phyloP scores from a whole-genome alignment of 2,888 invertebrate species.

The Agrotis segetum region DNA sequence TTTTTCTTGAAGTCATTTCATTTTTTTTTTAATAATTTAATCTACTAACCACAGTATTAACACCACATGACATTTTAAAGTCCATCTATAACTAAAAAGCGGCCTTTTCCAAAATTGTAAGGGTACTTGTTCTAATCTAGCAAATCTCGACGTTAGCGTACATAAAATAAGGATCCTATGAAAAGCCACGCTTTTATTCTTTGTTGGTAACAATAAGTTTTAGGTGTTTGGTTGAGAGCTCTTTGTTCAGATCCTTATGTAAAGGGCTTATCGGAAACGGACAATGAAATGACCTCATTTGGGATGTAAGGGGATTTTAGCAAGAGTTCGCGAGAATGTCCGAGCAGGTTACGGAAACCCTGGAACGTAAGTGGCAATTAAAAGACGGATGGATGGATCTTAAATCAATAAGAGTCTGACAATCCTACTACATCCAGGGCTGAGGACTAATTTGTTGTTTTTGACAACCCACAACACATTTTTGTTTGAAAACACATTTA shows the following conservation, averaged over 20 bases:
- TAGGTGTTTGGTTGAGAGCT: constrained; percentile 22
- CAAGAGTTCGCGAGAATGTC: too few relatives aligned
- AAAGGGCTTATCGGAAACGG: constrained; percentile 41
- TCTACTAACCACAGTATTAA: neutral
- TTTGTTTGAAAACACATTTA: too few relatives aligned
- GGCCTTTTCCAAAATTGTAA: constrained; percentile 11
- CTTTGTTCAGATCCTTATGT: constrained; percentile 32
- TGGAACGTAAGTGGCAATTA: too few relatives aligned
- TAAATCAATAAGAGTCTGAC: too few relatives aligned
- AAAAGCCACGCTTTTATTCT: constrained; percentile 29
- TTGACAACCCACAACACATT: too few relatives aligned
- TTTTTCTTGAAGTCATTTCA: too few relatives aligned
- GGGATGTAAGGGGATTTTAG: too few relatives aligned
- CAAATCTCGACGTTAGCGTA: neutral
- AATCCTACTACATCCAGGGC: too few relatives aligned
- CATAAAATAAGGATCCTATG: constrained; percentile 11
- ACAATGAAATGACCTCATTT: constrained; percentile 27
- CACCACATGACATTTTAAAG: constrained; percentile 8
- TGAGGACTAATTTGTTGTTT: too few relatives aligned
- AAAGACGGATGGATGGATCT: too few relatives aligned
- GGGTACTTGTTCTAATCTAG: constrained; percentile 16
- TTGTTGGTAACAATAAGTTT: constrained; percentile 51
- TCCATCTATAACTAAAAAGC: neutral
- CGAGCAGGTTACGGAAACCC: too few relatives aligned
- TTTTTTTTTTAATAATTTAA: too few relatives aligned